phyloP scores from a whole-genome alignment of 2,888 invertebrate species.

The Craniophora ligustri region DNA sequence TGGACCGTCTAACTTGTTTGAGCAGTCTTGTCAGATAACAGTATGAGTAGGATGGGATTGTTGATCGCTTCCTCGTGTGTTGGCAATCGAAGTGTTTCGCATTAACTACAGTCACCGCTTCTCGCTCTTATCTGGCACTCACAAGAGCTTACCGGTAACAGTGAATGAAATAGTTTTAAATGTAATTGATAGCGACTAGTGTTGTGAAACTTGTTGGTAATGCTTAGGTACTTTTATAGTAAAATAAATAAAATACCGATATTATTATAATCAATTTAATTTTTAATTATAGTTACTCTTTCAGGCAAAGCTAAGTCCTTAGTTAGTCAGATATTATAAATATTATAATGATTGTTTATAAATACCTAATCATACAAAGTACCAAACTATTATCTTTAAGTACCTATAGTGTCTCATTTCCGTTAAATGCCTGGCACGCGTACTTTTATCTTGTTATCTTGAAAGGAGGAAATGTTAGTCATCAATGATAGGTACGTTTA shows the following conservation, averaged over 20 bases:
- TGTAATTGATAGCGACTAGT: slow-evolving; percentile 1
- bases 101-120: slow-evolving; percentile 28
- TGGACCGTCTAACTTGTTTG: slow-evolving; percentile 6
- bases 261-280: no score
- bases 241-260: neutral
- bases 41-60: slow-evolving; percentile 48
- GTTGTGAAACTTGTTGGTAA: slow-evolving; percentile 7
- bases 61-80: slow-evolving; percentile 51
- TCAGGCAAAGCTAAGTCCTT: no score
- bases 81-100: slow-evolving; percentile 29
- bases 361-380: neutral
- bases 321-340: no score
- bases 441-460: slow-evolving; percentile 8
- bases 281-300: no score
- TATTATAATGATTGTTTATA: no score
- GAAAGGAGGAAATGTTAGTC: slow-evolving; percentile 13
- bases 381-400: slow-evolving; percentile 2
- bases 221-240: neutral
- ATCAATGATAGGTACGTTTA: no score
- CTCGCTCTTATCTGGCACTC: slow-evolving; percentile 37
- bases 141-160: slow-evolving; percentile 20
- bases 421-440: slow-evolving; percentile 7
- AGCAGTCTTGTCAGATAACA: slow-evolving; percentile 23
- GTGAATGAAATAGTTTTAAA: slow-evolving; percentile 16
- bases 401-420: slow-evolving; percentile 12